These are phyloP conservation scores for Peromyscus nudipes DNA, from an alignment of 2,797 vertebrate species.

Conservation along the genomic window DNA sequence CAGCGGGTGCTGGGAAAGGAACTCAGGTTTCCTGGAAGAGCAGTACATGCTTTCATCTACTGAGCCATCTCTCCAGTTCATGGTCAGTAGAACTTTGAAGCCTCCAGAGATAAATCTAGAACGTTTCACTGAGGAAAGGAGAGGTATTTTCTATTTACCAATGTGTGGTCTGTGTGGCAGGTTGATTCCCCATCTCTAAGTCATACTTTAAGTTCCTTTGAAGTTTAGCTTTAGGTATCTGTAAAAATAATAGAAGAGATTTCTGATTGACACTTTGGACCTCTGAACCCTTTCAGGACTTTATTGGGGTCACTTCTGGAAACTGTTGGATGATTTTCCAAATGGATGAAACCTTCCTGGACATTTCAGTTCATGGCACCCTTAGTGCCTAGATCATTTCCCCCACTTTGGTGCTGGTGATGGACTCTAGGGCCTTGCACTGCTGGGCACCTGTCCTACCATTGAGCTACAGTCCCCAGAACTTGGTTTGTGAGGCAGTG, in stretches of 20 bases:
- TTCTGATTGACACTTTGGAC: neutral
- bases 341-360: neutral
- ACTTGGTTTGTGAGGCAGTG: neutral
- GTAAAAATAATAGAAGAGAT: conserved; percentile 14
- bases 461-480: neutral
- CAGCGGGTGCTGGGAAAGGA: neutral
- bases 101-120: conserved; percentile 9
- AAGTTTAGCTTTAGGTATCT: conserved; percentile 17
- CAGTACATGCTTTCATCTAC: neutral
- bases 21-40: neutral
- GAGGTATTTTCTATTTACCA: neutral
- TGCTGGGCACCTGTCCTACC: neutral
- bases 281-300: neutral
- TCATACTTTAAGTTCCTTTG: neutral
- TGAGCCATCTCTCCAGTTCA: neutral
- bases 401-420: neutral
- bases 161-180: neutral
- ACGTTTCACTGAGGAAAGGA: neutral
- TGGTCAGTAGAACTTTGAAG: neutral
- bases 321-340: neutral
- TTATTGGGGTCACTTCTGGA: neutral
- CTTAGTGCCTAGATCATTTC: neutral
- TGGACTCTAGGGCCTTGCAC: neutral
- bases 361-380: neutral
- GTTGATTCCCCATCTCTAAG: neutral